Conservation (phyloP, 2,113 vertebrate species). For the Lates calcarifer region DNA sequence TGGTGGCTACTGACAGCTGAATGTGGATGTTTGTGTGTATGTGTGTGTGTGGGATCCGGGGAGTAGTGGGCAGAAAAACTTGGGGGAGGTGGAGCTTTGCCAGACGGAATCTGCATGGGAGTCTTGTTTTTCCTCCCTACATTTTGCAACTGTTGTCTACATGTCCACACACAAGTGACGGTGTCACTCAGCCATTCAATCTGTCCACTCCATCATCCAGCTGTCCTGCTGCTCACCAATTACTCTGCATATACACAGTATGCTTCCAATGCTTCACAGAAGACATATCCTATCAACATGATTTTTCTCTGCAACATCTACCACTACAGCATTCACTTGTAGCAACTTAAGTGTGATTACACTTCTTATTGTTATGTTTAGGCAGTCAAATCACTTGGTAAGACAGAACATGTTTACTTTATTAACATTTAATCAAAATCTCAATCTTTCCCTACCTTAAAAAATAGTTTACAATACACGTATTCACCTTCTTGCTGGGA, state of each 20-base stretch:
- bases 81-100: neutral
- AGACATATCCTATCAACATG: neutral
- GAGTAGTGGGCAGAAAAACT: neutral
- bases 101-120: constrained; percentile 26
- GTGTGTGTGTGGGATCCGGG: neutral
- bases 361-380: neutral
- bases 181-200: constrained; percentile 9
- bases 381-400: no score
- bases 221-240: neutral
- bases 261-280: no score
- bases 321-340: no score
- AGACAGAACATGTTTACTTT: neutral
- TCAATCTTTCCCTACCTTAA: neutral
- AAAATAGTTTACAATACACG: neutral
- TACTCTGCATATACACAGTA: neutral
- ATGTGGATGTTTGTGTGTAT: constrained; percentile 5
- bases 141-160: constrained; percentile 62
- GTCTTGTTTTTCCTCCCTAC: constrained; percentile 41
- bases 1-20: constrained; percentile 49
- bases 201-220: neutral
- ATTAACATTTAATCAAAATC: neutral
- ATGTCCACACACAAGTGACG: constrained; percentile 30
- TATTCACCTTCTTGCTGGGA: neutral
- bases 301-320: no score
- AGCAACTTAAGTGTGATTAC: neutral